Percentiles rank a stretch among this genome's conserved stretches.
Conservation (phyloP, 1,140 invertebrate species). For the Branchinecta lynchi region DNA sequence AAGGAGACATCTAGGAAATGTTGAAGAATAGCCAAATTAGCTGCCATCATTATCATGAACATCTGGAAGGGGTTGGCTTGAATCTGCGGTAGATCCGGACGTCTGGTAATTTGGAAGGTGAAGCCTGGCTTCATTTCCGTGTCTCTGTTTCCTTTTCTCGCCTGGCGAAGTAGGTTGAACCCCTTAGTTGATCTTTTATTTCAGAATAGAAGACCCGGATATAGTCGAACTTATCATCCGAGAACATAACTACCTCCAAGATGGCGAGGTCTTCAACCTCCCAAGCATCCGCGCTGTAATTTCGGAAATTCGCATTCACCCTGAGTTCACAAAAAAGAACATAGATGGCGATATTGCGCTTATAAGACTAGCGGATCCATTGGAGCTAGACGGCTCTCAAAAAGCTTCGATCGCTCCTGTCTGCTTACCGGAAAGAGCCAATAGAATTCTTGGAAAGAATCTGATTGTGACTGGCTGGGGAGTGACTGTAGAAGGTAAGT, state of each 20-base stretch:
- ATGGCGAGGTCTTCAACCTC: neutral
- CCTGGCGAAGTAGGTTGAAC: no score
- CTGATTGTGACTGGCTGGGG: neutral
- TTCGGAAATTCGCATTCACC: neutral
- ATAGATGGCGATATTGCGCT: neutral
- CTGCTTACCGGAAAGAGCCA: neutral
- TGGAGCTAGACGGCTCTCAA: neutral
- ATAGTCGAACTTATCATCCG: neutral
- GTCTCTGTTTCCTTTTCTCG: no score
- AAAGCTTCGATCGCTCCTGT: neutral
- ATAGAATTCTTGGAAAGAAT: neutral
- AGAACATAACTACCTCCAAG: neutral
- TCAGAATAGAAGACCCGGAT: neutral
- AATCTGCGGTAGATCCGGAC: no score
- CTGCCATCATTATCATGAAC: no score
- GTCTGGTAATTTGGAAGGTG: no score
- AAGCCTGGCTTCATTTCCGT: no score
- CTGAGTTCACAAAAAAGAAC: neutral
- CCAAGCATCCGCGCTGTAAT: neutral
- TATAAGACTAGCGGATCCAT: neutral
- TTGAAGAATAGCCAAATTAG: no score
- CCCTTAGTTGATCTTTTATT: no score
- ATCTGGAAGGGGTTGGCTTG: no score
- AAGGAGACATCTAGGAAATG: no score
- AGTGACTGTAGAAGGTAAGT: neutral